A percentile compares a stretch with the other conserved stretches of the same genome.
phyloP scores from a whole-genome alignment of 2,113 vertebrate species.

The chimpanzee (Pan troglodytes) region NHGRI_mPanTro3-v2.1_pri NC_072411.2:108069501-108070000 shows the following conservation, averaged over 20 bases:
- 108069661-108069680: background rate
- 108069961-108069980: background rate
- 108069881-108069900: background rate
- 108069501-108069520: background rate
- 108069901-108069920: background rate
- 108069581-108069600: background rate
- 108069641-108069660: background rate
- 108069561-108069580: background rate
- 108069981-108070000: background rate
- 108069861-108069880: background rate
- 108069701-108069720: background rate
- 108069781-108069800: background rate
- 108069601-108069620: background rate
- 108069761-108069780: background rate
- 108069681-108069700: background rate
- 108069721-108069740: background rate
- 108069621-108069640: background rate
- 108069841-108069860: background rate
- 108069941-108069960: background rate
- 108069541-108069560: background rate
- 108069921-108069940: background rate
- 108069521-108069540: background rate
- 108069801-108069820: background rate
- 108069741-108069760: constrained; percentile 21
- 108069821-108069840: background rate